Conservation (phyloP, 1,140 invertebrate genomes). For the Amyelois transitella region DNA sequence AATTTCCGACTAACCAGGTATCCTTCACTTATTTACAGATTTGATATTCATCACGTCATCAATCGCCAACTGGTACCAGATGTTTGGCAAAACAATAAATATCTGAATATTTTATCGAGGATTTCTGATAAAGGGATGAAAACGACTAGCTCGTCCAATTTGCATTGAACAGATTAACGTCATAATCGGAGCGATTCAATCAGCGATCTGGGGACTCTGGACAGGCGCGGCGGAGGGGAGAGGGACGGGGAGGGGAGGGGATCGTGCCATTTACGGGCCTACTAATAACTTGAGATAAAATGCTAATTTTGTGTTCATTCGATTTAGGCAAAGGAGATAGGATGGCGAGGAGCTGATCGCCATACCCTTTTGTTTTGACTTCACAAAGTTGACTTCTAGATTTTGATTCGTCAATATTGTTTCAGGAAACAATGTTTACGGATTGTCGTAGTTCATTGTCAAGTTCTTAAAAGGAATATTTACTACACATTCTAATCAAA, state of each 20-base stretch:
- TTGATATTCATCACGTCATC: slow-evolving; percentile 1
- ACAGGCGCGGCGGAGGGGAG: slow-evolving; percentile 24
- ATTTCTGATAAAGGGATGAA: slow-evolving; percentile 70
- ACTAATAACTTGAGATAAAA: slow-evolving; percentile 72
- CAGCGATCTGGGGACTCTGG: slow-evolving; percentile 60
- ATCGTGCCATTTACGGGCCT: slow-evolving; percentile 39
- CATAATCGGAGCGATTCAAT: slow-evolving; percentile 72
- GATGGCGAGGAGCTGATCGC: slow-evolving; percentile 6
- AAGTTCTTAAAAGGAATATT: too few species aligned
- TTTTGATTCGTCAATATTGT: not conserved
- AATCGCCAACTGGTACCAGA: slow-evolving; percentile 10
- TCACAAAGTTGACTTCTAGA: not conserved
- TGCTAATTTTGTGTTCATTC: slow-evolving; percentile 73
- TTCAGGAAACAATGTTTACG: not conserved
- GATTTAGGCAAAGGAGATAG: slow-evolving; percentile 57
- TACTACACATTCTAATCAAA: too few species aligned
- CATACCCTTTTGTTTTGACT: not conserved
- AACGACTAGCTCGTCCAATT: slow-evolving; percentile 71
- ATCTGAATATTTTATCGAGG: slow-evolving; percentile 67
- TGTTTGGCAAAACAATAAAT: slow-evolving; percentile 59
- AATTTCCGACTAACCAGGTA: too few species aligned
- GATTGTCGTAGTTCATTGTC: too few species aligned
- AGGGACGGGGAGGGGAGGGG: slow-evolving; percentile 17
- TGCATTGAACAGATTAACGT: slow-evolving; percentile 73
- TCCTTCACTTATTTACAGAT: not conserved